Base-by-base conservation (phyloP, 2,888 invertebrate genomes). In the Rhaphigaster nebulosa region DNA sequence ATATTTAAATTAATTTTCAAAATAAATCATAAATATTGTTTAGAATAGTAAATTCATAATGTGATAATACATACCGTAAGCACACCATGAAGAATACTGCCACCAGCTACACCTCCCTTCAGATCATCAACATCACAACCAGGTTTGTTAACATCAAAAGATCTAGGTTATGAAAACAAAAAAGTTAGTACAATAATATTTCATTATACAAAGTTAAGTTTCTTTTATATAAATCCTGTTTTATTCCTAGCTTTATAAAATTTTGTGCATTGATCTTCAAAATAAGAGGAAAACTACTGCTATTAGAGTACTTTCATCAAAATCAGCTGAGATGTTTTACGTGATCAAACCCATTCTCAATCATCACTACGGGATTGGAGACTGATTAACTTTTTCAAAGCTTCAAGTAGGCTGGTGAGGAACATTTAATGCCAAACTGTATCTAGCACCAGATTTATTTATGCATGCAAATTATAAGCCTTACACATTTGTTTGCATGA, bases 131-230 rank as follows among this genome's bases (percentile, higher is more conserved):
- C 99, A 94, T 99, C 99, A 94, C 99, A 99, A 87, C 99, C 99
- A 10, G 99, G 99, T 94, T 99, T 99, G 95, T 99, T 99, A 3
- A 99, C 99, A 94, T 99, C 99, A 94, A 99, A 99, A 10, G 99
- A 99, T 29, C 90, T 89, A 29, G 15, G 76, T 84, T 41, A 70
- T 29, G 29, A 38, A 76, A 76, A 76, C 5, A 76, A 65, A 34
- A 65, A 65, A 34, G 18, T 29, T 18, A 29, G 2, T 15, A 10
- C 52, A 45, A 45, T 45, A 45, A 10, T 45, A 45, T 45, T 45
- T 45, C 45, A 15, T 13, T 52, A 15, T 52, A 15, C 5, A 52
- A 52, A 45, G 18, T 52, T 10, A 18, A 52, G 29, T 60, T 29
- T 26, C 4, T 20, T 5, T 5, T 23, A 56, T 26, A 56, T 56